Conservation (phyloP, 2,113 vertebrate species). For the Crotalus helleri region DNA sequence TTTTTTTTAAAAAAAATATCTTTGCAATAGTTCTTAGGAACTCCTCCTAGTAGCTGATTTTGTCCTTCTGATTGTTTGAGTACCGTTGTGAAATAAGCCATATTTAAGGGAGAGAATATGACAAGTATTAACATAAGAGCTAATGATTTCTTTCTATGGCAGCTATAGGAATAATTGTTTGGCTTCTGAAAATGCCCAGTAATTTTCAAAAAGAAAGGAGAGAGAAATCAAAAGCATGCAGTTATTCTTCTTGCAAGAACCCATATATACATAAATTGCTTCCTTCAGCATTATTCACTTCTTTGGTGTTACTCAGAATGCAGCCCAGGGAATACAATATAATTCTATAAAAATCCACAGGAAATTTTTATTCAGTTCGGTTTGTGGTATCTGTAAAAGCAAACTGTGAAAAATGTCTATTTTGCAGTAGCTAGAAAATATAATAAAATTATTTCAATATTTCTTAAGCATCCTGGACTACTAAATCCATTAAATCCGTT, state of each 20-base stretch:
- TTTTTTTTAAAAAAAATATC: background rate
- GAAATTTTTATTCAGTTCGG: background rate
- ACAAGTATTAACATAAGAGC: background rate
- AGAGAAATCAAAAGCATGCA: background rate
- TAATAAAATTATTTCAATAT: constrained; percentile 16
- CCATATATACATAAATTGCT: background rate
- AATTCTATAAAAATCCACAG: background rate
- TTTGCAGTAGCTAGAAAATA: background rate
- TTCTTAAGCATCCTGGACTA: background rate
- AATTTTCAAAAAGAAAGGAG: background rate
- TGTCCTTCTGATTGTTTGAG: background rate
- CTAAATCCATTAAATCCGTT: constrained; percentile 30
- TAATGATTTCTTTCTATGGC: background rate
- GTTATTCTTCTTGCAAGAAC: background rate
- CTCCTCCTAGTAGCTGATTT: background rate
- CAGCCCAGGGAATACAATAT: background rate
- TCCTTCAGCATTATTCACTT: background rate
- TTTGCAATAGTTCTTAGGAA: background rate
- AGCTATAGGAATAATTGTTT: background rate
- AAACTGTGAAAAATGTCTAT: background rate
- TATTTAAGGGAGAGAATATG: background rate
- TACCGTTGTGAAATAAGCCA: background rate
- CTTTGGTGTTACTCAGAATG: background rate
- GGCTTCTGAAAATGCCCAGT: constrained; percentile 2
- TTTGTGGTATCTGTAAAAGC: background rate